phyloP scores from a whole-genome alignment of 2,888 invertebrate species.

The Torymus aiolomorphi region DNA sequence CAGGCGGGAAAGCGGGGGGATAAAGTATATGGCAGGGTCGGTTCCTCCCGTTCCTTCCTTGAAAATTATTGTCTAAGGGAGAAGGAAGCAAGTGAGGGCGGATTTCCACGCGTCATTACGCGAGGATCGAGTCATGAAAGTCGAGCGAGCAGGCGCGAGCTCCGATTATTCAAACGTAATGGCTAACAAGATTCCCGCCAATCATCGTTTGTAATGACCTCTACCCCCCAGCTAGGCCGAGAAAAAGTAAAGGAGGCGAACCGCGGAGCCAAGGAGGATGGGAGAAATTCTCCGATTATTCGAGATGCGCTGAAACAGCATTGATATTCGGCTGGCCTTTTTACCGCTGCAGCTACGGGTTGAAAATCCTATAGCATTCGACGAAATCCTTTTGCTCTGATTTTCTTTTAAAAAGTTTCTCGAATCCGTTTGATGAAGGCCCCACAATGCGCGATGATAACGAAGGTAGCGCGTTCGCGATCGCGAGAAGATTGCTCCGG shows the following conservation, averaged over 20 bases:
- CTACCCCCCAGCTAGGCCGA: slow-evolving; percentile 51
- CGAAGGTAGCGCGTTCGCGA: slow-evolving; percentile 38
- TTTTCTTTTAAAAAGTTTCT: too few species aligned
- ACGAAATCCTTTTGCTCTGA: neutral
- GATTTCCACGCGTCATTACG: slow-evolving; percentile 73
- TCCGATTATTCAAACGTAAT: slow-evolving; percentile 74
- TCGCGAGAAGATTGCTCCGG: slow-evolving; percentile 43
- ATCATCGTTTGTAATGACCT: slow-evolving; percentile 70
- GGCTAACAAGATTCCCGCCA: slow-evolving; percentile 73
- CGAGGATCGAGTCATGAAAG: slow-evolving; percentile 73
- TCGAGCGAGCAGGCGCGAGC: slow-evolving; percentile 65
- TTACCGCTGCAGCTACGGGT: neutral
- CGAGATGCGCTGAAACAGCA: neutral
- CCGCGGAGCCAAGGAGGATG: slow-evolving; percentile 44
- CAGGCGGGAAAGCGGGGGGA: neutral
- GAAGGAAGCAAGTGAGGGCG: slow-evolving; percentile 47
- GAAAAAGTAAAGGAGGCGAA: slow-evolving; percentile 27
- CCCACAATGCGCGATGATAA: slow-evolving; percentile 39
- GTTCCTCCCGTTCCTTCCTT: slow-evolving; percentile 48
- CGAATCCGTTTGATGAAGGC: too few species aligned
- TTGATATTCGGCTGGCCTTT: slow-evolving; percentile 41
- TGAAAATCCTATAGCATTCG: slow-evolving; percentile 1
- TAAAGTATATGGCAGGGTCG: slow-evolving; percentile 4
- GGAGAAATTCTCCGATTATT: neutral
- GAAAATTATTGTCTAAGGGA: slow-evolving; percentile 63